Evolutionary conservation across 1,140 invertebrate species (phyloP), one percentile per base, ranked within the genome.

Genomic region (Monomorium pharaonis): DNA sequence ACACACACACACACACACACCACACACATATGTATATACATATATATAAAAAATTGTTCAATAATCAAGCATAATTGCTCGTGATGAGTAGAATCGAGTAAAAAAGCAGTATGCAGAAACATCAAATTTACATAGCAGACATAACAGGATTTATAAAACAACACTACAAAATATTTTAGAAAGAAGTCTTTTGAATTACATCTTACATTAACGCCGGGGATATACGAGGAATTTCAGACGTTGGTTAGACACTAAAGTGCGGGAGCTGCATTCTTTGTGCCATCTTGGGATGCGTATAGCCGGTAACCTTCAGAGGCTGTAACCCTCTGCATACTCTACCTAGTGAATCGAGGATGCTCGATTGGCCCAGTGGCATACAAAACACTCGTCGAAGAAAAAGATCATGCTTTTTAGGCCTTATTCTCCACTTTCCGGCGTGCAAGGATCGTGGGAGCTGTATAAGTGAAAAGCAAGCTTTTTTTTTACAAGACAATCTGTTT

Each of bases 281-380:
- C 37, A 49, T 27, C 27, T 24, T 21, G 44, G 16, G 60, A 77
- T 47, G 16, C 56, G 30, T n/a, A 44, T 51, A 63, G 56, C 30
- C 4, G 12, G 37, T 60, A 85, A 90, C 83, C 88, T 90, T 90
- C 72, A 62, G 69, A 70, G 63, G 58, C 70, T 85, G 56, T 65
- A 74, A 56, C 76, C 42, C 74, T 75, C 74, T 75, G 51, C 44
- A 83, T 67, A 83, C 44, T 51, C 58, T 18, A 44, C 51, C 51
- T 44, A 90, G 86, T 90, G 86, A 90, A 91, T 92, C 89, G 91
- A 92, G 91, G 88, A 91, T 93, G 90, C 88, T 92, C 92, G 90
- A 93, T 93, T 92, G 94, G 92, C 94, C 94, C 92, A 94, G 93
- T 95, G 94, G 94, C 94, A 94, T 88, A 95, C 94, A 95, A 95